A percentile compares a stretch with the other conserved stretches of the same genome.
phyloP scores from a whole-genome alignment of 2,113 vertebrate genomes.

The Nyctereutes procyonoides region DNA sequence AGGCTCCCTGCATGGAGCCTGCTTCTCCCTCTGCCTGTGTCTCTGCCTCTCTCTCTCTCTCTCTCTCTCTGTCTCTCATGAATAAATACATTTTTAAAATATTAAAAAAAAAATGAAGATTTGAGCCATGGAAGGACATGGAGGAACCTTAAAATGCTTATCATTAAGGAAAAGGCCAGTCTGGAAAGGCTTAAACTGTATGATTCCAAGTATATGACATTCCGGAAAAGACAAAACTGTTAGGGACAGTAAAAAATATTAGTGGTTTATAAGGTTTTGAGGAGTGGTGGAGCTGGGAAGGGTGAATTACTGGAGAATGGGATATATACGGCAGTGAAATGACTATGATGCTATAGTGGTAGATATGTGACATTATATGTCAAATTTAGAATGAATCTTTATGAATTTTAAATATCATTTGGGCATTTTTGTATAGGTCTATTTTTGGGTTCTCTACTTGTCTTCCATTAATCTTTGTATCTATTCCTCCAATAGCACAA shows the following conservation, averaged over 20 bases:
- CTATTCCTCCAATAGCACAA: neutral
- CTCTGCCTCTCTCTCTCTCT: too few relatives aligned
- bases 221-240: neutral
- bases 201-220: neutral
- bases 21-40: too few relatives aligned
- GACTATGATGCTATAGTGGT: neutral
- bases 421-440: neutral
- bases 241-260: neutral
- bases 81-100: too few relatives aligned
- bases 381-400: neutral
- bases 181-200: neutral
- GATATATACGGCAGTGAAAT: neutral
- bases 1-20: too few relatives aligned
- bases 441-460: neutral
- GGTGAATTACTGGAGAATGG: neutral
- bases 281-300: neutral
- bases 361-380: neutral
- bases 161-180: neutral
- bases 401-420: neutral
- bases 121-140: neutral
- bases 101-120: neutral
- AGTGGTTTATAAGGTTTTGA: neutral
- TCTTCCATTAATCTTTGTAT: neutral
- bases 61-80: too few relatives aligned
- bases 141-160: neutral